Conservation (phyloP, 2,797 vertebrate genomes). For the Morelia viridis region DNA sequence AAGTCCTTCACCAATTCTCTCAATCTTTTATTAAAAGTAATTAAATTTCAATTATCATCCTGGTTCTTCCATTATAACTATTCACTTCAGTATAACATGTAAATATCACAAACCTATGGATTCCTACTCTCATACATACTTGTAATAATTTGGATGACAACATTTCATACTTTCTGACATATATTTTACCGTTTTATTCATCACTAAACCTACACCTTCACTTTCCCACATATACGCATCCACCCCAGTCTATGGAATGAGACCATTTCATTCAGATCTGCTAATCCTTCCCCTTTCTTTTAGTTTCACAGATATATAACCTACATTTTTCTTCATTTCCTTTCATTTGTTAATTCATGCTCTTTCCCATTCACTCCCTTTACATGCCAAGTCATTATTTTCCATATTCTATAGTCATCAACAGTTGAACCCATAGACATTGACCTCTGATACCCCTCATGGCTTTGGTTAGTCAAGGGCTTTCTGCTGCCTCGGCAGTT, state of each 20-base stretch:
- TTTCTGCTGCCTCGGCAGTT: not conserved
- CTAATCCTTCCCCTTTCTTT: not conserved
- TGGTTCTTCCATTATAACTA: not conserved
- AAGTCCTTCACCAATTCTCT: not conserved
- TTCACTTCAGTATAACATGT: not conserved
- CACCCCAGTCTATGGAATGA: not conserved
- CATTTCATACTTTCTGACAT: not conserved
- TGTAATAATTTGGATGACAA: not conserved
- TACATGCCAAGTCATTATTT: not conserved
- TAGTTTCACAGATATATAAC: not conserved
- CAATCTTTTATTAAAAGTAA: not conserved
- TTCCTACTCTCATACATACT: not conserved
- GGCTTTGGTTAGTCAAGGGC: not conserved
- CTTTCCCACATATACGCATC: not conserved
- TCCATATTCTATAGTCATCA: not conserved
- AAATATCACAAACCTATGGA: not conserved
- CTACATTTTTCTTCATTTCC: not conserved
- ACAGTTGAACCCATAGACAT: not conserved
- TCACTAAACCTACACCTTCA: not conserved
- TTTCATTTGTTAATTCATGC: not conserved
- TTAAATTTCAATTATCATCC: not conserved
- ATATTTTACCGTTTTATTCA: not conserved
- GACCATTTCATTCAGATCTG: not conserved
- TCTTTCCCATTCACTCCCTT: not conserved
- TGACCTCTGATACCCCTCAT: not conserved